Conservation (phyloP, 2,113 vertebrate genomes). For the Hyaena hyaena region DNA sequence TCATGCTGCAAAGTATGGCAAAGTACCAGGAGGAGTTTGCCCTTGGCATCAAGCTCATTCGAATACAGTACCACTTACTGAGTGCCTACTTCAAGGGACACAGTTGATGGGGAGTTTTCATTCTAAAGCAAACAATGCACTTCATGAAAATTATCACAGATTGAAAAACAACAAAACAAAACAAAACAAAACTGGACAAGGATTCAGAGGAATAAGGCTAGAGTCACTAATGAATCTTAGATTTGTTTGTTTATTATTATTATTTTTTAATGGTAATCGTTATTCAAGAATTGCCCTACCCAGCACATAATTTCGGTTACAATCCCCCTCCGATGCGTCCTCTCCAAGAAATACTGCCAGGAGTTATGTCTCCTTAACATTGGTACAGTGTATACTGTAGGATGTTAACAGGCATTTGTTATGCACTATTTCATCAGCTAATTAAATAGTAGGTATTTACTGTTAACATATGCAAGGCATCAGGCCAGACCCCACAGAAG, state of each 20-base stretch:
- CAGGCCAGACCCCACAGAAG: background rate
- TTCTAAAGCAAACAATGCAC: conserved; percentile 51
- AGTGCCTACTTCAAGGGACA: conserved; percentile 50
- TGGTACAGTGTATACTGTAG: background rate
- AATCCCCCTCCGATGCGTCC: background rate
- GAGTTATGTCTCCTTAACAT: background rate
- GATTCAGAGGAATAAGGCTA: background rate
- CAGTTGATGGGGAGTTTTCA: background rate
- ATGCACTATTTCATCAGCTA: background rate
- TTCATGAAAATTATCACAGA: conserved; percentile 20
- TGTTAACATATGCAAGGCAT: background rate
- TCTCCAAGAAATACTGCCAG: background rate
- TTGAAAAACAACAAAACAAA: background rate
- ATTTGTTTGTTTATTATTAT: background rate
- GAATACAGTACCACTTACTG: conserved; percentile 50
- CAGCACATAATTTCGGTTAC: background rate
- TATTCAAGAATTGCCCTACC: background rate
- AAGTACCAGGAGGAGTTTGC: background rate
- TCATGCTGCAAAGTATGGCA: background rate
- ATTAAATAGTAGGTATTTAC: background rate
- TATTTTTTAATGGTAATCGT: background rate
- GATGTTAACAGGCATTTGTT: background rate
- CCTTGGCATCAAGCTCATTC: conserved; percentile 54
- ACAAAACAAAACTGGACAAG: background rate
- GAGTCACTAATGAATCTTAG: background rate